Evolutionary conservation across 2,113 vertebrate genomes (phyloP).

Genomic region (Axis porcinus): DNA sequence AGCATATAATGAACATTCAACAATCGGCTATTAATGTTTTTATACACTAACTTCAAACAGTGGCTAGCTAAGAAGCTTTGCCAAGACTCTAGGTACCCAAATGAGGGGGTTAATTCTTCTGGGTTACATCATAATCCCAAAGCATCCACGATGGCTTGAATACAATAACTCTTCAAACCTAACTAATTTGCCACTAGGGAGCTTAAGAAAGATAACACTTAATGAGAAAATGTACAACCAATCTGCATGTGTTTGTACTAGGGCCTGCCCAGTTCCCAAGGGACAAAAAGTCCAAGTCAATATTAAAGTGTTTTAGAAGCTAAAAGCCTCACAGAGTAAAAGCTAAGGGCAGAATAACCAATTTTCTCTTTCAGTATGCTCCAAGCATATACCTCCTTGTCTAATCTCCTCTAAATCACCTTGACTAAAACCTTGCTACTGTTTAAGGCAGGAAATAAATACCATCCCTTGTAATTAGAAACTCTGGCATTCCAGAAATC

Average conservation of each 20-base stretch:
- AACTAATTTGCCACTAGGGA: conserved; percentile 65
- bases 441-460: not conserved
- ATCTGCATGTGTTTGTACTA: conserved; percentile 28
- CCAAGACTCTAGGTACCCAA: conserved; percentile 24
- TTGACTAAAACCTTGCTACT: not conserved
- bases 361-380: not conserved
- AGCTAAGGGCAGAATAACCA: not conserved
- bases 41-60: not conserved
- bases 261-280: not conserved
- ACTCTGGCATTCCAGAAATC: not conserved
- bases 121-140: conserved; percentile 36
- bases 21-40: not conserved
- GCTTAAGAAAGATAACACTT: conserved; percentile 38
- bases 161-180: conserved; percentile 15
- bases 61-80: not conserved
- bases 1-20: not conserved
- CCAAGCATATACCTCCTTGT: not conserved
- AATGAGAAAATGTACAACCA: conserved; percentile 55
- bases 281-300: not conserved
- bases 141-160: not conserved
- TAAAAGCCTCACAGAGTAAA: not conserved
- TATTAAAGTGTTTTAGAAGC: not conserved
- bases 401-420: not conserved
- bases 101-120: conserved; percentile 33
- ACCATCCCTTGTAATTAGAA: not conserved